A percentile compares a stretch with the other conserved stretches of the same genome.
Evolutionary conservation across 1,140 invertebrate genomes (phyloP).

Genomic region (Drosophila carrolli): DNA sequence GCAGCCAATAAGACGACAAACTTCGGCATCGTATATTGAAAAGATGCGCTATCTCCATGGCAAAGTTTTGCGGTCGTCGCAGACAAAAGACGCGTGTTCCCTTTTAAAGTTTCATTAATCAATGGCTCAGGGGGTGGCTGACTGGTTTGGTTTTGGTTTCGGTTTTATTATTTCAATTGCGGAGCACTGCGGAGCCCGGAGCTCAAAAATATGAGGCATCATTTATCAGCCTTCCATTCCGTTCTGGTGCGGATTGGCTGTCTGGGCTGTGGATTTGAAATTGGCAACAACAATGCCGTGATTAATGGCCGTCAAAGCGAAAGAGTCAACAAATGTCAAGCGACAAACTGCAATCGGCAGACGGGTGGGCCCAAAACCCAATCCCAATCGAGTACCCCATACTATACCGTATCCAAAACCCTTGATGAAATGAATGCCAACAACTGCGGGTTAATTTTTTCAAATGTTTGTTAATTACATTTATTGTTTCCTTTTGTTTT

Average conservation of each 20-base stretch:
- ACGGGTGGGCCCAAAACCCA: neutral
- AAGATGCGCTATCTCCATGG: constrained; percentile 52
- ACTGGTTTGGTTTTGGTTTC: neutral
- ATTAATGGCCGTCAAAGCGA: constrained; percentile 82
- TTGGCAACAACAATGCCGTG: constrained; percentile 80
- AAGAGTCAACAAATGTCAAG: constrained; percentile 80
- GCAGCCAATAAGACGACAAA: constrained; percentile 36
- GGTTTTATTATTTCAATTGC: constrained; percentile 79
- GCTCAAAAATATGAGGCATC: constrained; percentile 77
- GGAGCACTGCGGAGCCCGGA: constrained; percentile 6
- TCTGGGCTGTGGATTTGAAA: constrained; percentile 68
- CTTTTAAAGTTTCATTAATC: constrained; percentile 82
- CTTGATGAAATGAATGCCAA: constrained; percentile 6
- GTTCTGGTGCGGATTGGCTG: constrained; percentile 16
- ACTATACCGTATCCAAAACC: neutral
- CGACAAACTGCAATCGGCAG: constrained; percentile 39
- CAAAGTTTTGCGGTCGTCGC: constrained; percentile 56
- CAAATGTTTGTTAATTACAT: constrained; percentile 64
- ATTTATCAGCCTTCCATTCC: constrained; percentile 66
- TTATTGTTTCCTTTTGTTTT: constrained; percentile 50
- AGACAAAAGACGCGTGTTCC: constrained; percentile 67
- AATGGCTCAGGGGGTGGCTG: constrained; percentile 27
- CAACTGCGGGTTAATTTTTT: constrained; percentile 34
- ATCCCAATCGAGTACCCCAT: neutral
- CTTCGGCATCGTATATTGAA: constrained; percentile 49